Conservation (phyloP, 37 sponge, comb jelly and placozoan genomes). For the Spongilla lacustris region DNA sequence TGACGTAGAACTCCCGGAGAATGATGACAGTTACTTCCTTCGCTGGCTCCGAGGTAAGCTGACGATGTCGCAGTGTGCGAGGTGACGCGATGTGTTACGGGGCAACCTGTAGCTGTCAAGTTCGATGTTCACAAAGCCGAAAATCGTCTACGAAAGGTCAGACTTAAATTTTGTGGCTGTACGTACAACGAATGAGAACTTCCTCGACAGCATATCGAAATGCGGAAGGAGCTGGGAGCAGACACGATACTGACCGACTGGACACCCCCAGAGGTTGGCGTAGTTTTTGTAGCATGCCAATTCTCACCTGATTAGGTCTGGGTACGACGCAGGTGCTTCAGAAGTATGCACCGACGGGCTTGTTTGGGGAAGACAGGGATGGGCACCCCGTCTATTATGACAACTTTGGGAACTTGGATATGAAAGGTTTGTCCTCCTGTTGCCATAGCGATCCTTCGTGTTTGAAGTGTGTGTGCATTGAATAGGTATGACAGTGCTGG, state of each 20-base stretch:
- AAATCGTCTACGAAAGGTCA: constrained; percentile 58
- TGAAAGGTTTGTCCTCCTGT: constrained; percentile 33
- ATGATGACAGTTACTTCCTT: constrained; percentile 49
- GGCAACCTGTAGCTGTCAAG: constrained; percentile 35
- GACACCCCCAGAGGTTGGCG: constrained; percentile 63
- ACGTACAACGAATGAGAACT: not conserved
- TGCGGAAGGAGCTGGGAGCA: constrained; percentile 30
- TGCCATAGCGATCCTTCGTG: too few relatives aligned
- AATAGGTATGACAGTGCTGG: too few relatives aligned
- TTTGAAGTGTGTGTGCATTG: not conserved
- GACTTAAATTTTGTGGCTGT: not conserved
- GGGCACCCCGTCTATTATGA: constrained; percentile 73
- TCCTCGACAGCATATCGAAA: constrained; percentile 42
- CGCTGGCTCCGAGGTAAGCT: constrained; percentile 70
- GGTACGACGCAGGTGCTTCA: constrained; percentile 20
- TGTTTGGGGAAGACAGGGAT: constrained; percentile 73
- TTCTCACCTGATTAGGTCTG: not conserved
- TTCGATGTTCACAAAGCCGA: constrained; percentile 62
- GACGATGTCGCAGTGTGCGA: too few relatives aligned
- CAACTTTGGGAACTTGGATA: constrained; percentile 60
- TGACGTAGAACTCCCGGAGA: constrained; percentile 11
- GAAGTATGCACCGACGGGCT: constrained; percentile 59
- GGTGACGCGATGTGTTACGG: too few relatives aligned
- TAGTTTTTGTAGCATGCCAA: not conserved
- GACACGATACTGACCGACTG: constrained; percentile 67